Evolutionary conservation across 2,113 vertebrate species (phyloP), one percentile per base, ranked within the genome.

Genomic region (Pungitius pungitius): DNA sequence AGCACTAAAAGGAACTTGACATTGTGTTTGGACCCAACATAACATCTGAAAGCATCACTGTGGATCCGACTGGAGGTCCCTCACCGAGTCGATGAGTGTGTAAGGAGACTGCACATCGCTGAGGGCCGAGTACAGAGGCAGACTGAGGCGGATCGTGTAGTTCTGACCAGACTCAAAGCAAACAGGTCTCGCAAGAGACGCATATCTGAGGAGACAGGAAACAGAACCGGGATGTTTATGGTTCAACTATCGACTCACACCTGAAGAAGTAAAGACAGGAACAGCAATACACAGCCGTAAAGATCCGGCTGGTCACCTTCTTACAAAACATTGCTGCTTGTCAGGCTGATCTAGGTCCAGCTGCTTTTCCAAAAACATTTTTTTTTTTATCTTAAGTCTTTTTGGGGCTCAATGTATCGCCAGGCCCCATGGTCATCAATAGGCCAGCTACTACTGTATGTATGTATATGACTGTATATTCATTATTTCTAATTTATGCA

Each of bases 61-160:
- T 35, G 33, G 33, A 6, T 35, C 33, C 6, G 33, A 35, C 33
- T 9, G 11, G 43, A 33, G 15, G 6, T 54, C 30, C 7, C 95
- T 94, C 85, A 99, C 98, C 8, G 98, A 99, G 82, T 99, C 98
- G 9, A 99, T 96, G 17, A 99, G 93, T 0, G 94, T 99, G 87
- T 98, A 99, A 0, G 97, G 98, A 40, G 89, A 96, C 83, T 97
- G 96, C 55, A 95, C 88, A 0, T 95, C 94, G 0, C 92, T 96
- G 33, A 92, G 90, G 0, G 93, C 87, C 0, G 96, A 96, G 87
- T 99, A 99, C 47, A 94, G 94, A 1, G 96, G 78, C 75, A 99
- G 93, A 66, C 95, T 98, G 77, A 99, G 84, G 42, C 95, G 94
- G 78, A 99, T 87, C 0, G 96, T 99, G 91, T 99, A 99, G 88